Base-by-base conservation (phyloP, 2,113 vertebrate genomes). In the Caretta caretta region DNA sequence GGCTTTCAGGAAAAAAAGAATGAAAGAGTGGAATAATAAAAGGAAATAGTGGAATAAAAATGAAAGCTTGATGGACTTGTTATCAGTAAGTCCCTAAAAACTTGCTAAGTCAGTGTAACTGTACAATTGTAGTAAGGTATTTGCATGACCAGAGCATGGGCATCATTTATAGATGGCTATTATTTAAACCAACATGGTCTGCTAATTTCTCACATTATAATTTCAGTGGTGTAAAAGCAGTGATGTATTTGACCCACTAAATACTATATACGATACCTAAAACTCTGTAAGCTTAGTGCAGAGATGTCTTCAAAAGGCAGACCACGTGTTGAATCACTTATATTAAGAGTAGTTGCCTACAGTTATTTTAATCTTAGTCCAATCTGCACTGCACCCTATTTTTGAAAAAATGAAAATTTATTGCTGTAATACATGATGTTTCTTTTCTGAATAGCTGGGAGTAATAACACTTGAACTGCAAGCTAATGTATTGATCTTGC, bases 401-500 rank as follows among this genome's bases (percentile, higher is more conserved):
- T 94, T 8, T 38, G 42, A 8, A 46, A 79, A 25, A 29, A 83
- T n/a, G 35, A 84, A 89, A 88, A 92, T 50, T 80, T 92, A 48
- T 84, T 84, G 81, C 0, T 0, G 13, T 65, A 54, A 38, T 65
- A 65, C 90, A 42, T 59, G 20, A 83, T 83, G 72, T 79, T 89
- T 97, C 88, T 83, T 91, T 95, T 88, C 54, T 79, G 90, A 94
- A 91, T 2, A 91, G 69, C 83, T 93, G 91, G 90, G 96, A 91
- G 88, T 35, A 93, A 84, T 92, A 95, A 97, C 27, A 79, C 11
- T 76, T 8, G 27, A 97, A 95, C 87, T 57, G 49, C 84, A 93
- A 56, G 35, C 86, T 93, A 95, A 94, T 92, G 62, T 87, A 93
- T 84, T 93, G 84, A 96, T 96, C 96, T 97, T 91, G 81, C 56